Evolutionary conservation across 1,140 invertebrate species (phyloP), one percentile per base, ranked within the genome.

Genomic region (Leptopilina clavipes): DNA sequence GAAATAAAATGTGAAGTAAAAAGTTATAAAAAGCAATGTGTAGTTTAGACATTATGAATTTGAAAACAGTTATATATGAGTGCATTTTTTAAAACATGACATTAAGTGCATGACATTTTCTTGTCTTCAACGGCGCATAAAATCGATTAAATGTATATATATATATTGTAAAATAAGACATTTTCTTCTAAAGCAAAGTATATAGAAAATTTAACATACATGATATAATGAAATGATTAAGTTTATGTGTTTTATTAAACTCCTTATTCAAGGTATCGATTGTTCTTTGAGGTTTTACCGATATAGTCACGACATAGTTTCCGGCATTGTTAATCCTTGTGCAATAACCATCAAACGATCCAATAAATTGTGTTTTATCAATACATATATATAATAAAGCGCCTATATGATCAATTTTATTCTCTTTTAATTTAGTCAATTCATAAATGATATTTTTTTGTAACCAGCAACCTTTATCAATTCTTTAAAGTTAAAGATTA

Each of bases 321-420:
- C 37, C 37, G 37, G 37, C 37, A 40, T 40, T 40, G 37, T 40
- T 40, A 71, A 71, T 56, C 40, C 40, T 56, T 71, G 72, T 71
- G 76, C 72, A 73, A 74, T 59, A 45, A 76, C 52, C 71, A 40
- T 70, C 45, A 45, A 45, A 76, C 52, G 52, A 40, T 70, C 45
- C 31, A 77, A 77, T 77, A 77, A 77, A 77, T 77, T 10, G 72
- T 77, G 45, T 74, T 77, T 73, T 74, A 77, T 71, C 52, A 71
- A 74, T 72, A 44, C 6, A 31, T 31, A 31, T 31, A 31, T 31
- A 31, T 31, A 31, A 74, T 72, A 77, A 74, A 77, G n/a, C 9
- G n/a, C n/a, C 8, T 54, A 54, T 54, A 54, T 17, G n/a, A 54
- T 54, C 48, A 54, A n/a, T 18, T 54, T 1, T 54, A n/a, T 18